Evolutionary conservation across 2,888 invertebrate genomes (phyloP).

Genomic region (Pseudococcus longispinus): DNA sequence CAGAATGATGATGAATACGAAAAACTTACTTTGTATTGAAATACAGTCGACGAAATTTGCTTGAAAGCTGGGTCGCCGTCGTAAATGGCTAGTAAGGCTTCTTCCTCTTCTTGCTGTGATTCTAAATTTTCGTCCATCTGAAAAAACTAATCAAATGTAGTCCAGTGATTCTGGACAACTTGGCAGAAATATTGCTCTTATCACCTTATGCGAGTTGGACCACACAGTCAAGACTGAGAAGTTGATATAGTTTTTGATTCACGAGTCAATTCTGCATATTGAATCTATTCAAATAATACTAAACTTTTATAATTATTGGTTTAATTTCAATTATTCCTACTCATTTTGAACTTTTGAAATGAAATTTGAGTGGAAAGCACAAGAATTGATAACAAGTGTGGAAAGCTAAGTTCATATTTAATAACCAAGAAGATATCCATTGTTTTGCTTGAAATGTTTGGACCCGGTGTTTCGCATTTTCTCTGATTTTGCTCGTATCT

Average conservation of each 20-base stretch:
- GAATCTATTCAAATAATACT: neutral
- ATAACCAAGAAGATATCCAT: neutral
- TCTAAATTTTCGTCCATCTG: conserved; percentile 69
- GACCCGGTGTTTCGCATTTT: neutral
- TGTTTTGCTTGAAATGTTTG: neutral
- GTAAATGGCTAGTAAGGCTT: conserved; percentile 91
- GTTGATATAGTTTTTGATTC: neutral
- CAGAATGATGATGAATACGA: neutral
- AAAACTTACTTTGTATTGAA: conserved; percentile 84
- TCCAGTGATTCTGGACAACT: neutral
- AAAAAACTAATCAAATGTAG: neutral
- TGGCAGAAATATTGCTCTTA: neutral
- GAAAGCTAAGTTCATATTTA: neutral
- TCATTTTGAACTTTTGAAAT: neutral
- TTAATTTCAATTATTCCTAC: neutral
- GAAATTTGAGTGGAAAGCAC: neutral
- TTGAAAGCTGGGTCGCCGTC: conserved; percentile 90
- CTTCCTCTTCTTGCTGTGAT: conserved; percentile 84
- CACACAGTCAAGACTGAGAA: neutral
- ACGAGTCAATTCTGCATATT: neutral
- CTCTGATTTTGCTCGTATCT: neutral
- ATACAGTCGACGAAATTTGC: conserved; percentile 77
- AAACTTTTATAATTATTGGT: neutral
- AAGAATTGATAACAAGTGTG: no score
- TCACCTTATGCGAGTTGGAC: neutral